phyloP scores from a whole-genome alignment of 2,888 invertebrate genomes.

The Orthonevra nobilis region DNA sequence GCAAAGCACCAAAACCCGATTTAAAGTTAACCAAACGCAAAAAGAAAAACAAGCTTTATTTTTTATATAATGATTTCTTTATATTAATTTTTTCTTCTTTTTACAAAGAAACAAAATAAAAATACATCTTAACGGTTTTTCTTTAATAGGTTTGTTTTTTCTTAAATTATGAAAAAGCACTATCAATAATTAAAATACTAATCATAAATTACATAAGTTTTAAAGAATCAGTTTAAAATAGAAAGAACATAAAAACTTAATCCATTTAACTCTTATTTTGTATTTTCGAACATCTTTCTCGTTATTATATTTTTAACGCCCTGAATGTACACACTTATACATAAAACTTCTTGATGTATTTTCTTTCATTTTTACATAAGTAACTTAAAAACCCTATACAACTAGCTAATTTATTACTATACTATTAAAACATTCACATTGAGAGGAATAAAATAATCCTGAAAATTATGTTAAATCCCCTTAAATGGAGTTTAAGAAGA shows the following conservation, averaged over 20 bases:
- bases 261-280: conserved; percentile 48
- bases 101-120: conserved; percentile 57
- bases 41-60: conserved; percentile 44
- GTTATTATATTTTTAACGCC: neutral
- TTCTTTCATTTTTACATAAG: conserved; percentile 4
- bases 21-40: no score
- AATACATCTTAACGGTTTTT: conserved; percentile 62
- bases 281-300: conserved; percentile 17
- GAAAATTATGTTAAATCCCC: conserved; percentile 7
- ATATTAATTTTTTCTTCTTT: conserved; percentile 67
- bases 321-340: conserved; percentile 13
- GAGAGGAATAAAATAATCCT: conserved; percentile 30
- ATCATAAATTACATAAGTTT: conserved; percentile 69
- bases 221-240: conserved; percentile 40
- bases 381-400: conserved; percentile 52
- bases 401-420: no score
- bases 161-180: conserved; percentile 41
- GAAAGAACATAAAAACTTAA: conserved; percentile 56
- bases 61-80: conserved; percentile 67
- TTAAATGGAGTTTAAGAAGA: conserved; percentile 2
- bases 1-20: no score
- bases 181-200: conserved; percentile 60
- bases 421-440: no score
- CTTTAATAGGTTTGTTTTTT: conserved; percentile 52
- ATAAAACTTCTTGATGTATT: conserved; percentile 1